Evolutionary conservation across 2,888 invertebrate species (phyloP).

Genomic region (Caenorhabditis sp.): DNA sequence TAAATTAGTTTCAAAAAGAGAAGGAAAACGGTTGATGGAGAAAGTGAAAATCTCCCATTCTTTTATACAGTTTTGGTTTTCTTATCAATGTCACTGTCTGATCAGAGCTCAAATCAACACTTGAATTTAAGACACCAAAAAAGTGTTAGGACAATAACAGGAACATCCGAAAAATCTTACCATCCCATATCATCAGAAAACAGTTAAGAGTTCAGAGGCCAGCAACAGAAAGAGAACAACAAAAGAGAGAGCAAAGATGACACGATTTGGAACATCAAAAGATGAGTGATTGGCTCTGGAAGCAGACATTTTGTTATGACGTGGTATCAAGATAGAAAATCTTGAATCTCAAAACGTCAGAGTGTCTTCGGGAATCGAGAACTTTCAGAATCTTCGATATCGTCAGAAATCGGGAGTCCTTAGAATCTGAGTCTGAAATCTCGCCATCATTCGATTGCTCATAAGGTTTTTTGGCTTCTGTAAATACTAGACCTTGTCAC

Average conservation of each 20-base stretch:
- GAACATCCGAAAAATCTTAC: neutral
- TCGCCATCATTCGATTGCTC: neutral
- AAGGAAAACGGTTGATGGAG: neutral
- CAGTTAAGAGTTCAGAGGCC: neutral
- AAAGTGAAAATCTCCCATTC: neutral
- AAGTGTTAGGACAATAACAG: neutral
- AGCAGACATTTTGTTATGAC: too few relatives aligned
- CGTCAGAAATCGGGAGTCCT: neutral
- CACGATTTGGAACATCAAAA: neutral
- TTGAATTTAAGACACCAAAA: neutral
- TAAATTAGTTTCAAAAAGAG: neutral
- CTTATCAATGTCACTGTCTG: slow-evolving; percentile 1
- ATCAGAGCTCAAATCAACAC: slow-evolving; percentile 4
- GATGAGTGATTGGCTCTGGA: neutral
- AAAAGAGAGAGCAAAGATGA: neutral
- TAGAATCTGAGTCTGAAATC: neutral
- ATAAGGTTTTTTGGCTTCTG: too few relatives aligned
- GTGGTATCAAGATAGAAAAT: too few relatives aligned
- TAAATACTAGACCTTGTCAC: too few relatives aligned
- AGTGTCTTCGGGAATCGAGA: too few relatives aligned
- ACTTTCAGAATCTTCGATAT: too few relatives aligned
- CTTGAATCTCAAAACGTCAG: neutral
- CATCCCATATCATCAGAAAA: neutral
- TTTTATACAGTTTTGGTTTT: neutral
- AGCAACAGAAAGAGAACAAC: neutral